Evolutionary conservation across 2,113 vertebrate genomes (phyloP).

Genomic region (Microcebus griseorufus): DNA sequence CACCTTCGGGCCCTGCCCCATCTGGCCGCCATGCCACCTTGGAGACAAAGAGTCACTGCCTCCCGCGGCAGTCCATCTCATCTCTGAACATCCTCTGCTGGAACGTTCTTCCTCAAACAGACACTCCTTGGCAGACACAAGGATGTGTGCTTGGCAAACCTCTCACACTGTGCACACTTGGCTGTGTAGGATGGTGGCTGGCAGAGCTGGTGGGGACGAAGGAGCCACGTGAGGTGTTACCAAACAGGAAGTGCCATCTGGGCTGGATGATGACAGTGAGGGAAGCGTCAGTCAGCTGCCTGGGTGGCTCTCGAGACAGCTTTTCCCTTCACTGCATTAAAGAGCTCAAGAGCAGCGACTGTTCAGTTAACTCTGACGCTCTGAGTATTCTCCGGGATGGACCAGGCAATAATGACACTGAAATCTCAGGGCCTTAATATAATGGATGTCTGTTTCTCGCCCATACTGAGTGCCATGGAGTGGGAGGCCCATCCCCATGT

Average conservation of each 20-base stretch:
- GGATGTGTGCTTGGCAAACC: constrained; percentile 49
- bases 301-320: not conserved
- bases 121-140: constrained; percentile 19
- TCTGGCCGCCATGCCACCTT: not conserved
- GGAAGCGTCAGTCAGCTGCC: not conserved
- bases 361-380: not conserved
- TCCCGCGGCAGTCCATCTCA: not conserved
- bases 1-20: no score
- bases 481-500: not conserved
- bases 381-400: not conserved
- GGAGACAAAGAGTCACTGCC: not conserved
- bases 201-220: not conserved
- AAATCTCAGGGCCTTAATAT: no score
- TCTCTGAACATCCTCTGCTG: not conserved
- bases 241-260: constrained; percentile 66
- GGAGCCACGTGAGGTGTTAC: constrained; percentile 44
- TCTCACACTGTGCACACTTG: constrained; percentile 10
- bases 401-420: not conserved
- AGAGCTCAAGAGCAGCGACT: not conserved
- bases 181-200: constrained; percentile 32
- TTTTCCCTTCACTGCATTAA: not conserved
- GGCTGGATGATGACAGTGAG: not conserved
- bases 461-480: not conserved
- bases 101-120: not conserved
- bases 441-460: not conserved